These are phyloP conservation scores for Watsonalla cultraria DNA, from an alignment of 2,888 invertebrate genomes.

Conservation along the genomic window DNA sequence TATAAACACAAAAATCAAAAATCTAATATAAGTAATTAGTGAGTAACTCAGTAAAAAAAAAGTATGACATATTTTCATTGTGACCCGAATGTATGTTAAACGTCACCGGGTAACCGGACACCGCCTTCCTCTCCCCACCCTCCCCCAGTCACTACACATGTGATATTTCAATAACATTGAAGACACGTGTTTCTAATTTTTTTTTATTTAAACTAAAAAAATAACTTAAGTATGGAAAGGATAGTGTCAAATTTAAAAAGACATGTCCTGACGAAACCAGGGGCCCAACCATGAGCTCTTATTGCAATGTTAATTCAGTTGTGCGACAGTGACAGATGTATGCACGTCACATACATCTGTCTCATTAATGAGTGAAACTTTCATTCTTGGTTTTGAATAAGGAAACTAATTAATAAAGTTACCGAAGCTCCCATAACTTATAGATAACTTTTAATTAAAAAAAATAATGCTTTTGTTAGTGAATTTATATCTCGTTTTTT, in stretches of 20 bases:
- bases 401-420: too few species aligned
- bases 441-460: too few species aligned
- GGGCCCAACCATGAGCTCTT: too few species aligned
- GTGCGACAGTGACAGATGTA: too few species aligned
- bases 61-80: not conserved
- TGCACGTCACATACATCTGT: too few species aligned
- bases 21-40: not conserved
- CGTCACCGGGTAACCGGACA: conserved; percentile 45
- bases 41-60: not conserved
- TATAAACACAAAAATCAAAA: not conserved
- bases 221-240: not conserved
- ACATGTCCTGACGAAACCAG: too few species aligned
- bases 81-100: not conserved
- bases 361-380: too few species aligned
- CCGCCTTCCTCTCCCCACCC: conserved; percentile 17
- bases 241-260: not conserved
- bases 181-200: conserved; percentile 9
- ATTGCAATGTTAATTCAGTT: too few species aligned
- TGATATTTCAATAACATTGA: conserved; percentile 43
- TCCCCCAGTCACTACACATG: conserved; percentile 59
- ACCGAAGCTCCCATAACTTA: too few species aligned
- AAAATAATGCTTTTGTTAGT: too few species aligned
- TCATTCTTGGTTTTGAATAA: too few species aligned
- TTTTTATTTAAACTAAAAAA: not conserved
- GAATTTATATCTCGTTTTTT: too few species aligned